A percentile compares a stretch with the other conserved stretches of the same genome.
Conservation (phyloP, 2,113 vertebrate genomes). For the Penelope pileata region DNA sequence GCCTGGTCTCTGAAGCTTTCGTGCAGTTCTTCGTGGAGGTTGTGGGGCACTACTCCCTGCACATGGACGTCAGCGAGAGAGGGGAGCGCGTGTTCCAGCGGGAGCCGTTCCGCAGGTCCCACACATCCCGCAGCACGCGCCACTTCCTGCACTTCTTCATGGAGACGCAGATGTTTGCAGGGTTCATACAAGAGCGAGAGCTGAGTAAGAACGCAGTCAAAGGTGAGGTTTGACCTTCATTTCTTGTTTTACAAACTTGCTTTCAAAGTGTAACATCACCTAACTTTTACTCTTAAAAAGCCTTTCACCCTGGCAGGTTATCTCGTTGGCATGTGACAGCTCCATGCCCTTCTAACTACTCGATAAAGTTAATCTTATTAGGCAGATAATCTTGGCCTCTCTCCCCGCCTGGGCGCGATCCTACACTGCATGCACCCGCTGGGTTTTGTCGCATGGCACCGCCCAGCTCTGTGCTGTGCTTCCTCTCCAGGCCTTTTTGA, state of each 20-base stretch:
- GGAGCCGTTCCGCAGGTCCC: slow-evolving; percentile 90
- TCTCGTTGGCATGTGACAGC: not conserved
- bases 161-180: slow-evolving; percentile 98
- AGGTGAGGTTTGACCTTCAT: slow-evolving; percentile 76
- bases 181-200: slow-evolving; percentile 96
- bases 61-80: slow-evolving; percentile 84
- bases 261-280: fast-evolving
- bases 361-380: not conserved
- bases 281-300: not conserved
- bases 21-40: slow-evolving; percentile 95
- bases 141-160: slow-evolving; percentile 96
- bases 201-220: slow-evolving; percentile 85
- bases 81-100: slow-evolving; percentile 87
- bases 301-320: not conserved
- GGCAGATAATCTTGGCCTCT: not conserved
- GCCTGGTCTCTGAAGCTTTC: slow-evolving; percentile 91
- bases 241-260: not conserved
- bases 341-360: fast-evolving
- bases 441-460: no score
- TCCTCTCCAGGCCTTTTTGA: slow-evolving; percentile 90
- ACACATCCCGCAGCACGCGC: slow-evolving; percentile 87
- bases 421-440: no score
- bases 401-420: not conserved
- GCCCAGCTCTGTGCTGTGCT: not conserved
- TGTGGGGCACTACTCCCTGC: slow-evolving; percentile 93